These are phyloP conservation scores for Grus americana DNA, from an alignment of 2,113 vertebrate genomes.

Conservation along the genomic window DNA sequence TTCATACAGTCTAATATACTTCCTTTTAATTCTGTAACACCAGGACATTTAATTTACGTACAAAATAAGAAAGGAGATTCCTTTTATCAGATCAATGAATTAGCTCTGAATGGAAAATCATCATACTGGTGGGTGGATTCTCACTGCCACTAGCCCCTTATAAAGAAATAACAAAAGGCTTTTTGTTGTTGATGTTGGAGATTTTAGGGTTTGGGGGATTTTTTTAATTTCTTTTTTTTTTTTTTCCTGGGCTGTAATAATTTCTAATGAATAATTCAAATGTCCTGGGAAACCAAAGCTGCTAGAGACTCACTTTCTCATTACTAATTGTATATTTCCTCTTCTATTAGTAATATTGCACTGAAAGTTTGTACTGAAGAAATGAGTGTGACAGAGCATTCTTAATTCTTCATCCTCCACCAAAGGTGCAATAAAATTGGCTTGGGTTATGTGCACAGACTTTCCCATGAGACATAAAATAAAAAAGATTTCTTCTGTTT, in stretches of 20 bases:
- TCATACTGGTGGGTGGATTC: constrained; percentile 35
- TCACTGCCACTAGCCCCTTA: neutral
- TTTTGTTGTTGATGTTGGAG: neutral
- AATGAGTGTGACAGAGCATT: constrained; percentile 28
- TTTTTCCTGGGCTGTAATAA: constrained; percentile 10
- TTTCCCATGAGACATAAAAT: constrained; percentile 11
- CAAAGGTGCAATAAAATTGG: constrained; percentile 31
- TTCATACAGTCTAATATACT: constrained; percentile 53
- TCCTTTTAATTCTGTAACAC: constrained; percentile 60
- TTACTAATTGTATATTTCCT: constrained; percentile 49
- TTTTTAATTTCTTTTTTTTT: neutral
- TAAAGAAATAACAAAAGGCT: neutral
- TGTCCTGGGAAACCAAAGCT: constrained; percentile 20
- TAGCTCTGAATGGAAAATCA: constrained; percentile 55
- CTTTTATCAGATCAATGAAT: constrained; percentile 59
- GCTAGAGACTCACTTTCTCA: neutral
- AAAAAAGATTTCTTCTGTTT: constrained; percentile 45
- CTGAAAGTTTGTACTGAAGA: neutral
- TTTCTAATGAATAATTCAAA: constrained; percentile 52
- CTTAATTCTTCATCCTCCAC: constrained; percentile 42
- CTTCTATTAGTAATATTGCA: neutral
- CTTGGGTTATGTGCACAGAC: constrained; percentile 13
- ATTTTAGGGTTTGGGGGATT: neutral
- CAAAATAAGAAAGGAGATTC: constrained; percentile 58
- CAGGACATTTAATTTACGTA: constrained; percentile 54